phyloP scores from a whole-genome alignment of 2,888 invertebrate species.

The Lottia gigantea region DNA sequence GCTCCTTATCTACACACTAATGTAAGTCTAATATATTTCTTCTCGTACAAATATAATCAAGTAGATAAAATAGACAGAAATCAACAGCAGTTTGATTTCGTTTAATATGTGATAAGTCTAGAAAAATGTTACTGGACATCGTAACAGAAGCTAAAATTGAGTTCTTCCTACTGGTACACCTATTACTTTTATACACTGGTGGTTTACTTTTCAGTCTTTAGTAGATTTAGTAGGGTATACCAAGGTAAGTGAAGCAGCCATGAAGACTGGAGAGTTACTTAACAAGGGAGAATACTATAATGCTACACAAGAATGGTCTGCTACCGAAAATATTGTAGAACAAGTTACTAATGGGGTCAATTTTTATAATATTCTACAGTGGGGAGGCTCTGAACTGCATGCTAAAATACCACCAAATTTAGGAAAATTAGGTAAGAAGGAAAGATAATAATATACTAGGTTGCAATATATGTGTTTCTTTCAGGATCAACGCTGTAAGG shows the following conservation, averaged over 20 bases:
- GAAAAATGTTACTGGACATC: no score
- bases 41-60: no score
- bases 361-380: conserved; percentile 82
- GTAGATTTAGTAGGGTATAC: conserved; percentile 78
- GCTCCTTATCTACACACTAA: conserved; percentile 81
- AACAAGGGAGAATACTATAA: conserved; percentile 73
- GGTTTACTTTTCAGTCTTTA: conserved; percentile 71
- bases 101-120: no score
- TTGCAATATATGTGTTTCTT: no score
- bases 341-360: conserved; percentile 75
- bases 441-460: neutral
- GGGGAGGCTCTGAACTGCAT: conserved; percentile 33
- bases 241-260: conserved; percentile 73
- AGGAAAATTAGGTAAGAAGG: conserved; percentile 12
- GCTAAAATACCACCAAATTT: conserved; percentile 10
- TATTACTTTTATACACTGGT: no score
- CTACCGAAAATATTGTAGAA: conserved; percentile 75
- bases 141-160: no score
- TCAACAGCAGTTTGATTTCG: no score
- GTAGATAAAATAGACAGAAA: no score
- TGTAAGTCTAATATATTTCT: conserved; percentile 68
- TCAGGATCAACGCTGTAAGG: no score
- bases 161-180: no score
- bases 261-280: conserved; percentile 73
- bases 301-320: conserved; percentile 77